Conservation (phyloP, 2,797 vertebrate species). For the Cryptoprocta ferox region DNA sequence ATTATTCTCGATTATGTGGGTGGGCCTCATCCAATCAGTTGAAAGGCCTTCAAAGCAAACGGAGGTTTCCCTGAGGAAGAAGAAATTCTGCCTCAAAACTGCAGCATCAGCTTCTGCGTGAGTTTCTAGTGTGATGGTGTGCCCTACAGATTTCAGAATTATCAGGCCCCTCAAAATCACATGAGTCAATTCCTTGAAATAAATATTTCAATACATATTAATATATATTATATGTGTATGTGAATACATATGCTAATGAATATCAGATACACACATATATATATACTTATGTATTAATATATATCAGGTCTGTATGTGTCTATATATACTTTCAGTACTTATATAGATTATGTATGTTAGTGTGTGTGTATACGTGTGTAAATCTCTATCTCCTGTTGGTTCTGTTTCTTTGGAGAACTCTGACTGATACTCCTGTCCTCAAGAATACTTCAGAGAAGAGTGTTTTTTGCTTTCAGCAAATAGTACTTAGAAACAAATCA, state of each 20-base stretch:
- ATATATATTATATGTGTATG: neutral
- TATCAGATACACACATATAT: neutral
- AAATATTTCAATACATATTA: neutral
- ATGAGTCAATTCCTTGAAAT: neutral
- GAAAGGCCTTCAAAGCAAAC: slow-evolving; percentile 13
- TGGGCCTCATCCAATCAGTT: slow-evolving; percentile 44
- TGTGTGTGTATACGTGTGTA: neutral
- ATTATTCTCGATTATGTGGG: neutral
- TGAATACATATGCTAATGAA: neutral
- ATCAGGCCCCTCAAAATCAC: neutral
- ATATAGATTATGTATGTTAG: neutral
- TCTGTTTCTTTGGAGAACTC: slow-evolving; percentile 19
- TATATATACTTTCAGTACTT: neutral
- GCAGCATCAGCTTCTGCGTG: neutral
- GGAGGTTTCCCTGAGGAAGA: neutral
- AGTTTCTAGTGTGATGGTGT: neutral
- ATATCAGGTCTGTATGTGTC: neutral
- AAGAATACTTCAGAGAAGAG: slow-evolving; percentile 1
- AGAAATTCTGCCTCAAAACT: neutral
- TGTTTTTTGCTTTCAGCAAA: slow-evolving; percentile 3
- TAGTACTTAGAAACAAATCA: neutral
- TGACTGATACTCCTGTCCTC: neutral
- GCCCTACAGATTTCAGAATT: neutral
- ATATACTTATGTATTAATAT: neutral
- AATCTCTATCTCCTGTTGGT: neutral